Percentiles rank a stretch among this genome's conserved stretches.
phyloP scores from a whole-genome alignment of 2,113 vertebrate genomes.

The Hemicordylus capensis region DNA sequence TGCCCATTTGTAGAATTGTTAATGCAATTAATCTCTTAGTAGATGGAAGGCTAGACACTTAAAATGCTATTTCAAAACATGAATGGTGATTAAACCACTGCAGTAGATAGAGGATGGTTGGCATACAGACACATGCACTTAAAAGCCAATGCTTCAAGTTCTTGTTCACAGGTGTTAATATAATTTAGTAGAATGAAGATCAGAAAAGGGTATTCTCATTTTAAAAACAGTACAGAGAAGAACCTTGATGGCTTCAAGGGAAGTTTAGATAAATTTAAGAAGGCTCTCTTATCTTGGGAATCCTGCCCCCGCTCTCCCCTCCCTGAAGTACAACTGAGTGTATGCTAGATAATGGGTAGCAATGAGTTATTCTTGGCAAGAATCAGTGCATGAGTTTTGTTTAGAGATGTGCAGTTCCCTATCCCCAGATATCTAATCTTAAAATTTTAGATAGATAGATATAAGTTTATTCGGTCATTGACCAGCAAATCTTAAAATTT shows the following conservation, averaged over 20 bases:
- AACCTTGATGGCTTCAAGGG: neutral
- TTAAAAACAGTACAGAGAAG: neutral
- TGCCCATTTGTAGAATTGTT: neutral
- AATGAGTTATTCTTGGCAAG: neutral
- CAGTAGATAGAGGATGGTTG: neutral
- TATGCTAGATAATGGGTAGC: neutral
- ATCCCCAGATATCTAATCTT: too few relatives aligned
- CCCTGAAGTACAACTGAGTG: neutral
- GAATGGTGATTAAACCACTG: neutral
- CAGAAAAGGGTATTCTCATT: neutral
- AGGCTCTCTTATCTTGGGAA: neutral
- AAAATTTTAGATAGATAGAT: too few relatives aligned
- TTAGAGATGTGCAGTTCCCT: neutral
- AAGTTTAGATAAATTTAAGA: neutral
- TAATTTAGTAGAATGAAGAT: too few relatives aligned
- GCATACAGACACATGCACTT: neutral
- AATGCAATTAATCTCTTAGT: neutral
- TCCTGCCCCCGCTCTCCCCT: neutral
- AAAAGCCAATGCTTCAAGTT: neutral
- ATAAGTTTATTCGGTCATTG: too few relatives aligned
- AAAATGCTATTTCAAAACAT: constrained; percentile 2
- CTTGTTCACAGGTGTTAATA: neutral
- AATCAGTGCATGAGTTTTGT: neutral
- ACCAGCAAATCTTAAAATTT: neutral
- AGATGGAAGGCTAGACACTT: neutral